Evolutionary conservation across 2,797 vertebrate genomes (phyloP).

Genomic region (Molossus molossus): DNA sequence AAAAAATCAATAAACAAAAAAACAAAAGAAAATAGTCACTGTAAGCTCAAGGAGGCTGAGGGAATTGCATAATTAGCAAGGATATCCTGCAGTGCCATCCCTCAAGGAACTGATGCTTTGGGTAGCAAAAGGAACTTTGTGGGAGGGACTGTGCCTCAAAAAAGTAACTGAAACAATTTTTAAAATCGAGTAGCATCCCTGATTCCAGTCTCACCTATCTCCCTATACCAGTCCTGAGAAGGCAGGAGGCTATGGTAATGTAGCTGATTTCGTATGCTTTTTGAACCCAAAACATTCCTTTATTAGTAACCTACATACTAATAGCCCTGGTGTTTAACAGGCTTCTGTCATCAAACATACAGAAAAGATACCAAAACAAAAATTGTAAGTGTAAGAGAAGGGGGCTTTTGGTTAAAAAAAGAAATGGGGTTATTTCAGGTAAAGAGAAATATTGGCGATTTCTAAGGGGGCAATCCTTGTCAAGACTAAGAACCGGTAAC

Average conservation of each 20-base stretch:
- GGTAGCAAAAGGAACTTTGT: background rate
- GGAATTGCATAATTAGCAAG: background rate
- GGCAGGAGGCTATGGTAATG: background rate
- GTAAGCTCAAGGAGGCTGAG: background rate
- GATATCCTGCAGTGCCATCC: background rate
- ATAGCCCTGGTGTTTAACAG: constrained; percentile 6
- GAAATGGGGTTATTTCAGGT: background rate
- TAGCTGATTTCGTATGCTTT: background rate
- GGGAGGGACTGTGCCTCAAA: background rate
- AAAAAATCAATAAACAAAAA: too few relatives aligned
- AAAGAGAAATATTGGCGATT: background rate
- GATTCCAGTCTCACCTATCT: background rate
- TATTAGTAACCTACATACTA: background rate
- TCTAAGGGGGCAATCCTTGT: background rate
- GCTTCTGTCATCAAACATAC: background rate
- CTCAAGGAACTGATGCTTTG: background rate
- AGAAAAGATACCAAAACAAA: background rate
- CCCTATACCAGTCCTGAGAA: background rate
- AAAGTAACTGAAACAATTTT: background rate
- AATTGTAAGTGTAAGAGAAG: background rate
- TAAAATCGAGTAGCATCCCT: background rate
- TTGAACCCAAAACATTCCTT: background rate
- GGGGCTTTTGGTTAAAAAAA: background rate
- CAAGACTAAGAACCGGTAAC: background rate
- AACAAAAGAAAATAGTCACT: background rate